phyloP scores from a whole-genome alignment of 2,888 invertebrate species.

The Dinocampus coccinellae region DNA sequence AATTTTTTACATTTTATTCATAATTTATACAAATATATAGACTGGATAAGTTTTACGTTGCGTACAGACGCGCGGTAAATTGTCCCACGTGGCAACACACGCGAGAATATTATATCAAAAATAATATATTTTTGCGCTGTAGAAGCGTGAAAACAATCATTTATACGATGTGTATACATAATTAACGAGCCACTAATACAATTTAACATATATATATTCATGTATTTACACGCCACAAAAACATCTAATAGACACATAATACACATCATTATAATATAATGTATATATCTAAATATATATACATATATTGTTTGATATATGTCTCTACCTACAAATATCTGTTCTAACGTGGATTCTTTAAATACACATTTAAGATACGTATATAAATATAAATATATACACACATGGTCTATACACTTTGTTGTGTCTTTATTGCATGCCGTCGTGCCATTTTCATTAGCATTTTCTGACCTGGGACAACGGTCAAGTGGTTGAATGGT shows the following conservation, averaged over 20 bases:
- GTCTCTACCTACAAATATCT: not conserved
- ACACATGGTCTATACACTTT: not conserved
- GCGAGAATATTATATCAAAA: constrained; percentile 4
- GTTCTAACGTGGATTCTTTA: not conserved
- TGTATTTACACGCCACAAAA: constrained; percentile 26
- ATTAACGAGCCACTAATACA: constrained; percentile 48
- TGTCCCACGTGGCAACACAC: too few species aligned
- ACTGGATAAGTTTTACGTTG: not conserved
- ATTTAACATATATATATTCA: constrained; percentile 19
- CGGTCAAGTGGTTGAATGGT: constrained; percentile 32
- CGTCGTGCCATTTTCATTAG: constrained; percentile 33
- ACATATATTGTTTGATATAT: not conserved
- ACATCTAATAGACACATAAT: not conserved
- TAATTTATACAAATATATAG: not conserved
- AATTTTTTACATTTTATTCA: not conserved
- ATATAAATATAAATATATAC: not conserved
- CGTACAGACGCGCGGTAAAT: not conserved
- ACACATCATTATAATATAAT: not conserved
- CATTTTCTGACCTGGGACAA: constrained; percentile 43
- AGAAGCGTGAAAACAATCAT: constrained; percentile 51
- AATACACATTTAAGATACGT: not conserved
- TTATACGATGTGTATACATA: constrained; percentile 56
- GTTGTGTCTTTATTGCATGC: constrained; percentile 14
- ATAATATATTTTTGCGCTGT: constrained; percentile 17
- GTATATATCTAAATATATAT: not conserved